phyloP scores from a whole-genome alignment of 2,113 vertebrate species.

The Planiliza haematocheilus region DNA sequence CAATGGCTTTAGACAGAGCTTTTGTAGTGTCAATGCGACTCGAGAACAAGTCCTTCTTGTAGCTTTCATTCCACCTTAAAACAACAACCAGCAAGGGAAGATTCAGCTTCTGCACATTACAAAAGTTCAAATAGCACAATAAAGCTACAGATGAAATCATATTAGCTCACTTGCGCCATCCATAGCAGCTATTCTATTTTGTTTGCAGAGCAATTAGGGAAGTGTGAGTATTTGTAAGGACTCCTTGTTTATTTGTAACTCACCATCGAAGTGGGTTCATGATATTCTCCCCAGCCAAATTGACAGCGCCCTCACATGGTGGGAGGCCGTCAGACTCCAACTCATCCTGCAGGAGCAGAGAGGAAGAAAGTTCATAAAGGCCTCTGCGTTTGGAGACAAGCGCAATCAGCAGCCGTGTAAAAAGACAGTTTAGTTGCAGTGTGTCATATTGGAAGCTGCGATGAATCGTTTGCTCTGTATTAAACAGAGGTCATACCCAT shows the following conservation, averaged over 20 bases:
- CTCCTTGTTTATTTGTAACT: slow-evolving; percentile 26
- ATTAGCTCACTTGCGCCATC: no score
- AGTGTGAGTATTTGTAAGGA: no score
- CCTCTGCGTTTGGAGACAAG: not conserved
- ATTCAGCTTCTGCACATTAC: no score
- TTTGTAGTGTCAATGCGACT: slow-evolving; percentile 91
- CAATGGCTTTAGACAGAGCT: slow-evolving; percentile 86
- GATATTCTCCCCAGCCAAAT: slow-evolving; percentile 92
- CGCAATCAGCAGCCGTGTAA: not conserved
- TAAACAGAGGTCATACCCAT: slow-evolving; percentile 85
- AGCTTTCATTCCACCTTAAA: slow-evolving; percentile 89
- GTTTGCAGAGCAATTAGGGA: no score
- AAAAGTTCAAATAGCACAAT: no score
- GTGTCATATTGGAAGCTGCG: not conserved
- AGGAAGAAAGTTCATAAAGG: not conserved
- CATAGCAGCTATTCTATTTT: no score
- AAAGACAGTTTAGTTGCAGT: not conserved
- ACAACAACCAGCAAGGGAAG: slow-evolving; percentile 31
- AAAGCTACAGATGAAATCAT: no score
- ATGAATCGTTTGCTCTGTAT: not conserved
- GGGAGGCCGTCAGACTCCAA: slow-evolving; percentile 86
- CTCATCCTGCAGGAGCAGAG: slow-evolving; percentile 81
- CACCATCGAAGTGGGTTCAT: slow-evolving; percentile 92
- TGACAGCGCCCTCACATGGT: slow-evolving; percentile 89
- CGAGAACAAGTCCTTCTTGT: slow-evolving; percentile 86